These are phyloP conservation scores for Syrista parreyssii DNA, from an alignment of 2,888 invertebrate genomes.

Conservation along the genomic window DNA sequence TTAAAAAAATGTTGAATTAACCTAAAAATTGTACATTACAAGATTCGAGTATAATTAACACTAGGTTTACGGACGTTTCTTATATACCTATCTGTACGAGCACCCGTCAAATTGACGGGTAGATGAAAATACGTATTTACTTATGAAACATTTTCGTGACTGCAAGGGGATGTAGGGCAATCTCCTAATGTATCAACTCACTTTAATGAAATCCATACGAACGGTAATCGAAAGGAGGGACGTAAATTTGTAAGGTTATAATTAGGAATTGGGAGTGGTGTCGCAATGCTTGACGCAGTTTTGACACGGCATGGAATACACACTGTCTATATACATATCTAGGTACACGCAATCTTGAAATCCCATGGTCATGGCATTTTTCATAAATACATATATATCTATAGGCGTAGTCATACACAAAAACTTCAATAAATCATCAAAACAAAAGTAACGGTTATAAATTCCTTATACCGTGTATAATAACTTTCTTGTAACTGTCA, in stretches of 20 bases:
- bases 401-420: background rate
- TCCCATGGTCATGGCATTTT: background rate
- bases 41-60: too few species aligned
- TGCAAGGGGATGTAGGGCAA: background rate
- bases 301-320: background rate
- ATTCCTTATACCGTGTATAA: background rate
- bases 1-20: too few species aligned
- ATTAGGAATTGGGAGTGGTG: background rate
- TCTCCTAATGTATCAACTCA: background rate
- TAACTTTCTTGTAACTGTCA: background rate
- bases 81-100: too few species aligned
- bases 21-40: too few species aligned
- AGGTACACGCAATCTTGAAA: background rate
- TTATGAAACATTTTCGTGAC: background rate
- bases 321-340: background rate
- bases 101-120: too few species aligned
- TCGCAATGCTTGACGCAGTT: background rate
- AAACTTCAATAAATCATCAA: background rate
- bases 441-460: background rate
- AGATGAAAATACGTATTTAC: too few species aligned
- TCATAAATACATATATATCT: background rate
- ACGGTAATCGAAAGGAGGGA: background rate
- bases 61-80: too few species aligned
- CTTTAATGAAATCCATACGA: background rate
- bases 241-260: background rate